phyloP scores from a whole-genome alignment of 2,797 vertebrate genomes.

The Nyctalus aviator region DNA sequence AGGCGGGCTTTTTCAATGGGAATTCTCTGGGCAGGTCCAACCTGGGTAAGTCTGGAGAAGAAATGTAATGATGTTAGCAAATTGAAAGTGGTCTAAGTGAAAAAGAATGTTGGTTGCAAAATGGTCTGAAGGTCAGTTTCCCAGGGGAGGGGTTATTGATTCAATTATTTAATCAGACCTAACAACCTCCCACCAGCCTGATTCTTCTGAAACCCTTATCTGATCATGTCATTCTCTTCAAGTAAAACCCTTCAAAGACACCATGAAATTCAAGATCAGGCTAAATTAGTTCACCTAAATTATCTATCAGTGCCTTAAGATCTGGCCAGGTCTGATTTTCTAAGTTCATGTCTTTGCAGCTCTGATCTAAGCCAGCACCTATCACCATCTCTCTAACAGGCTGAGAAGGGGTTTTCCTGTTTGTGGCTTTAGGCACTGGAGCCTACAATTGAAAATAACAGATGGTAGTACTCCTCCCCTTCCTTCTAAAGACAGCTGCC shows the following conservation, averaged over 20 bases:
- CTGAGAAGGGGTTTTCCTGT: background rate
- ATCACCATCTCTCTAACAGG: background rate
- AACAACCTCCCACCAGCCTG: background rate
- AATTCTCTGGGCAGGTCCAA: no score
- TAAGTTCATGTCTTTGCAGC: background rate
- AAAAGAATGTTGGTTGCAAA: no score
- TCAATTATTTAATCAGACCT: no score
- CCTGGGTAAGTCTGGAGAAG: no score
- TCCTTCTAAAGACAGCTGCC: background rate
- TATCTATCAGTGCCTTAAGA: background rate
- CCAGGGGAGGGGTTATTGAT: no score
- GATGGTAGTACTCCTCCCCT: no score
- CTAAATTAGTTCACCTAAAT: background rate
- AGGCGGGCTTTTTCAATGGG: no score
- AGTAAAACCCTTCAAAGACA: background rate
- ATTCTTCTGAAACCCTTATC: background rate
- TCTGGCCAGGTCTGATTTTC: background rate
- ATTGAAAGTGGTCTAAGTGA: no score
- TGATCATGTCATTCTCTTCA: background rate
- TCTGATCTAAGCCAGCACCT: background rate
- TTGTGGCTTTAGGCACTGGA: background rate
- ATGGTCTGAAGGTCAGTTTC: no score
- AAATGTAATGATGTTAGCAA: no score
- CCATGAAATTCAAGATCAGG: background rate
- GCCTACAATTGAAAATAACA: background rate